Base-by-base conservation (phyloP, 1,140 invertebrate species). In the Scaptodrosophila lebanonensis region DNA sequence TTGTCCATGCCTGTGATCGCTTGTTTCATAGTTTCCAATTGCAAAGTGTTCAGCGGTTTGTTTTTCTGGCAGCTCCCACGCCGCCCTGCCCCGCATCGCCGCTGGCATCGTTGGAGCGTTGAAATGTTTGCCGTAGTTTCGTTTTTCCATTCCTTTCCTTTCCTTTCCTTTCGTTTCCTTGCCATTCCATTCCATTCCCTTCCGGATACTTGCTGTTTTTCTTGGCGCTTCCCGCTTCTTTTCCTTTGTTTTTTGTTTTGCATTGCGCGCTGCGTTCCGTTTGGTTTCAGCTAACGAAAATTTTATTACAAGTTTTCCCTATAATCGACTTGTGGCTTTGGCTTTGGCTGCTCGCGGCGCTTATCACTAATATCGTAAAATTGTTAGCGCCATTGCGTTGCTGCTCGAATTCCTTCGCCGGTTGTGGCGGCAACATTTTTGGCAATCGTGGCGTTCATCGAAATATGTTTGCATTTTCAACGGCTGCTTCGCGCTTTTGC, bases 301-400 rank as follows among this genome's bases (percentile, higher is more conserved):
- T 77, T 71, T 58, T 77, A 76, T 76, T 76, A 76, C 72, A 76
- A 76, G 53, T 76, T 76, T 76, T 59, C n/a, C n/a, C 72, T 76
- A 70, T 76, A 76, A 76, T 76, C 72, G 72, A 76, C 72, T 75
- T 75, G 63, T 30, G 44, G 71, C 40, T 40, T 53, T 40, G 38
- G 51, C 48, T 52, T 25, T 52, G 58, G 20, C 32, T 52, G 36
- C 38, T 36, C 13, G 40, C 12, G 20, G 17, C 38, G 44, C 63
- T 45, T 51, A 63, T 50, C 61, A 54, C 66, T 42, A 57, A 61
- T 69, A 69, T 66, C 70, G 54, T 69, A 57, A 75, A 75, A 65
- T 60, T 65, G 18, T 42, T 40, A 65, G 25, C 30, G 30, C 22
- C 22, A 25, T 25, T 25, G 22, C 22, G 22, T 25, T 25, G 3